phyloP scores from a whole-genome alignment of 2,888 invertebrate species.

The Bombylius major region DNA sequence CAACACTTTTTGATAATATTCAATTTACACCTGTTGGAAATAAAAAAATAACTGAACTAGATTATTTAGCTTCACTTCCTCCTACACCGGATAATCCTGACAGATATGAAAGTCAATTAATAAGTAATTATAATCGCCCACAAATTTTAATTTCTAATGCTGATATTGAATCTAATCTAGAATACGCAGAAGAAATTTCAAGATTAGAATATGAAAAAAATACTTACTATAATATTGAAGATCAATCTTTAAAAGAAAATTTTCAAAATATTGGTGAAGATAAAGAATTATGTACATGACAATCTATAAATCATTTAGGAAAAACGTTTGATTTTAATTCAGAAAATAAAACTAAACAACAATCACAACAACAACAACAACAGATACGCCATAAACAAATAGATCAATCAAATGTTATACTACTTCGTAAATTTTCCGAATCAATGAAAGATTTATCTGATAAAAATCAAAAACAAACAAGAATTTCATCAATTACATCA shows the following conservation, averaged over 20 bases:
- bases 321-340: conserved; percentile 7
- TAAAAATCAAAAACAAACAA: conserved; percentile 15
- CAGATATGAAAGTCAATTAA: not conserved
- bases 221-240: too few species aligned
- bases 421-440: conserved; percentile 31
- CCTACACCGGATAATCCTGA: conserved; percentile 24
- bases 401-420: conserved; percentile 14
- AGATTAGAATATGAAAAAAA: too few species aligned
- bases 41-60: conserved; percentile 16
- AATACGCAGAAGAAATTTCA: too few species aligned
- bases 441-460: conserved; percentile 32
- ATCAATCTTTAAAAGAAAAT: too few species aligned
- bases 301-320: not conserved
- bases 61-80: conserved; percentile 27
- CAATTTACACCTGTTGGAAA: conserved; percentile 29
- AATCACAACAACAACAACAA: not conserved
- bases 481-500: conserved; percentile 22
- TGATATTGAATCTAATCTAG: too few species aligned
- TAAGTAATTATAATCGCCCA: too few species aligned
- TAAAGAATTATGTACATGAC: not conserved
- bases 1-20: conserved; percentile 28
- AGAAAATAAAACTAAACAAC: not conserved
- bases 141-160: too few species aligned
- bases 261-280: conserved; percentile 23
- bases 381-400: too few species aligned